Percentiles rank a stretch among this genome's conserved stretches.
These are phyloP conservation scores for Drosophila yooni DNA, from an alignment of 2,888 invertebrate species.

Conservation along the genomic window DNA sequence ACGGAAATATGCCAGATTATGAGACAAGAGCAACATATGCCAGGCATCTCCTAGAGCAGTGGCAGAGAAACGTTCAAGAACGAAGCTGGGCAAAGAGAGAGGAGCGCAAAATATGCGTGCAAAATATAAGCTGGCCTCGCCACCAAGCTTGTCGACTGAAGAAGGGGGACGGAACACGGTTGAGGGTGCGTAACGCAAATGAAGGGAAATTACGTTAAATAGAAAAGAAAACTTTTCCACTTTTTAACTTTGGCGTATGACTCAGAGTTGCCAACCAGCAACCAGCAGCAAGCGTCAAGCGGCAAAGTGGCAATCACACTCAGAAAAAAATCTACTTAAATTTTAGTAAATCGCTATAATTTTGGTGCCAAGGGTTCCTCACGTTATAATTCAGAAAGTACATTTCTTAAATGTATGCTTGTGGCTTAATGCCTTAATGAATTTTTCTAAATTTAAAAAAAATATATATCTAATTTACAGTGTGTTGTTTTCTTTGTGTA, in stretches of 20 bases:
- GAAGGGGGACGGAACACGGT: not conserved
- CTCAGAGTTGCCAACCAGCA: constrained; percentile 42
- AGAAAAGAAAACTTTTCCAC: constrained; percentile 81
- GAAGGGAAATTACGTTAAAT: constrained; percentile 82
- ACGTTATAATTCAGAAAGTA: not conserved
- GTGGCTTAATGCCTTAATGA: not conserved
- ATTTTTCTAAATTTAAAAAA: not conserved
- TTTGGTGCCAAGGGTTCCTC: not conserved
- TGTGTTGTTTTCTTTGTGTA: not conserved
- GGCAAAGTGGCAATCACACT: constrained; percentile 12
- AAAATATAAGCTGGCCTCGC: constrained; percentile 57
- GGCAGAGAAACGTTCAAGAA: not conserved
- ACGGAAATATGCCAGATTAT: constrained; percentile 73
- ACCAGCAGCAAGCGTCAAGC: constrained; percentile 24
- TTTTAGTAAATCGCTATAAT: not conserved
- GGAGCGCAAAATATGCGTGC: constrained; percentile 33
- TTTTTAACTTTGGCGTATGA: constrained; percentile 77
- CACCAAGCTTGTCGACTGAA: constrained; percentile 16
- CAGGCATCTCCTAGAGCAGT: constrained; percentile 29
- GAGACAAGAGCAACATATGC: constrained; percentile 79
- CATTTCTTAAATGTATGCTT: not conserved
- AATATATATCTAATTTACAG: not conserved
- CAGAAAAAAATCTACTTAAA: not conserved
- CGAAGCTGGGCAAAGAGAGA: not conserved
- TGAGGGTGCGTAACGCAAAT: constrained; percentile 57